A percentile compares a stretch with the other conserved stretches of the same genome.
Evolutionary conservation across 2,888 invertebrate genomes (phyloP).

Genomic region (Caenorhabditis auriculariae): DNA sequence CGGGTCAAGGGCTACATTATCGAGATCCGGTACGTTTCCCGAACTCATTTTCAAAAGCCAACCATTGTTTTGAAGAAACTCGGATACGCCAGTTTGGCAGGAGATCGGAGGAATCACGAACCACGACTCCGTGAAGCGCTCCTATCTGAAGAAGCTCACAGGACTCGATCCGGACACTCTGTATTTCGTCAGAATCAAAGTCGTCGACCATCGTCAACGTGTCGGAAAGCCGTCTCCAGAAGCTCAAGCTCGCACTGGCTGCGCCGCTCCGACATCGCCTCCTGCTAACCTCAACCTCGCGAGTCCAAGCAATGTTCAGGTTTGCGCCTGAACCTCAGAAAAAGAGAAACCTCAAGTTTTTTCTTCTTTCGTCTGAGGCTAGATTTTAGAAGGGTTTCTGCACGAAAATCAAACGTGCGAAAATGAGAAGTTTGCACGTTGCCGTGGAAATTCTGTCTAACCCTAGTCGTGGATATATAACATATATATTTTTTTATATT

Average conservation of each 20-base stretch:
- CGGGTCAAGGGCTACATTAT: conserved; percentile 61
- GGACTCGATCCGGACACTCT: conserved; percentile 65
- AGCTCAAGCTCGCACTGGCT: conserved; percentile 62
- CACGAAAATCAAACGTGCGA: no score
- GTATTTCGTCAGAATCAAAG: conserved; percentile 65
- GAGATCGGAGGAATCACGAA: conserved; percentile 54
- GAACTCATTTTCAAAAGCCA: neutral
- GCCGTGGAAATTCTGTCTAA: no score
- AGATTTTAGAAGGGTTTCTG: no score
- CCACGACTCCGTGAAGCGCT: conserved; percentile 56
- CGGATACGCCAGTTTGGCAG: conserved; percentile 58
- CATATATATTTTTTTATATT: no score
- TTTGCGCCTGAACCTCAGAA: no score
- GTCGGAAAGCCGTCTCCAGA: conserved; percentile 61
- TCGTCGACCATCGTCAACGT: conserved; percentile 57
- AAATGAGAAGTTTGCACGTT: no score
- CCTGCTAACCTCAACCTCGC: conserved; percentile 58
- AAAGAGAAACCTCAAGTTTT: no score
- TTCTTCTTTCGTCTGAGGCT: neutral
- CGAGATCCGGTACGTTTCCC: conserved; percentile 36
- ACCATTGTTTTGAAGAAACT: conserved; percentile 50
- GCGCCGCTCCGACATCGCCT: conserved; percentile 60
- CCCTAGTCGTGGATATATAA: no score
- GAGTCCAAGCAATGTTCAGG: conserved; percentile 53
- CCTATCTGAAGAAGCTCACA: conserved; percentile 62